Percentiles rank a stretch among this genome's conserved stretches.
Conservation (phyloP, 2,888 invertebrate species). For the Pimpla rufipes region DNA sequence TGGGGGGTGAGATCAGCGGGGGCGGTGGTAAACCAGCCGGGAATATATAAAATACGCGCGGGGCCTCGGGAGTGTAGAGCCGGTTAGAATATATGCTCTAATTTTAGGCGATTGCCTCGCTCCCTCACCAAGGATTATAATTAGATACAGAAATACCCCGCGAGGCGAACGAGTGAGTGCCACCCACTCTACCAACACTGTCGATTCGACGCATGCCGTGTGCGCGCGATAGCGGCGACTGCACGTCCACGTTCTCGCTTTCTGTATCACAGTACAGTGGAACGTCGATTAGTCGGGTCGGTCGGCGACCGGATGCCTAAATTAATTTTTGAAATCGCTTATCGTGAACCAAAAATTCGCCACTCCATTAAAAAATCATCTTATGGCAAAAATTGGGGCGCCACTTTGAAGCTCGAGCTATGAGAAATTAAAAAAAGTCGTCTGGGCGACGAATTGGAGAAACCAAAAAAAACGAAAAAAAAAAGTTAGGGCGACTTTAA, state of each 20-base stretch:
- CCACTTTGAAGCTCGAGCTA: too few relatives aligned
- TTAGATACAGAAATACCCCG: slow-evolving; percentile 85
- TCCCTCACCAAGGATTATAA: slow-evolving; percentile 85
- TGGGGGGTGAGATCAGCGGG: slow-evolving; percentile 47
- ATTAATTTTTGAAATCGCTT: too few relatives aligned
- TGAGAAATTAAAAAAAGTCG: too few relatives aligned
- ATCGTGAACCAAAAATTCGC: too few relatives aligned
- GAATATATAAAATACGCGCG: slow-evolving; percentile 54
- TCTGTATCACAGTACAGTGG: not conserved
- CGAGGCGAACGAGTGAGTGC: slow-evolving; percentile 73
- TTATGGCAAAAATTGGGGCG: too few relatives aligned
- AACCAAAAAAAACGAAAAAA: too few relatives aligned
- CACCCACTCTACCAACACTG: slow-evolving; percentile 78
- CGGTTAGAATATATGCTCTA: slow-evolving; percentile 84
- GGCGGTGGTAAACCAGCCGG: slow-evolving; percentile 41
- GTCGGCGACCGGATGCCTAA: too few relatives aligned
- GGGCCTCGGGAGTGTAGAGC: slow-evolving; percentile 69
- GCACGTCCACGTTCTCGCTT: not conserved
- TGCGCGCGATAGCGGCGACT: slow-evolving; percentile 25
- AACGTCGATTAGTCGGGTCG: too few relatives aligned
- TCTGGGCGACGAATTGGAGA: too few relatives aligned
- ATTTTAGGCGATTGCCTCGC: slow-evolving; percentile 85
- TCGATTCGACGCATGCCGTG: slow-evolving; percentile 53
- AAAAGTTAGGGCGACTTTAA: too few relatives aligned
- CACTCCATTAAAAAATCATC: too few relatives aligned